phyloP scores from a whole-genome alignment of 2,888 invertebrate genomes.

The Chesias legatella region DNA sequence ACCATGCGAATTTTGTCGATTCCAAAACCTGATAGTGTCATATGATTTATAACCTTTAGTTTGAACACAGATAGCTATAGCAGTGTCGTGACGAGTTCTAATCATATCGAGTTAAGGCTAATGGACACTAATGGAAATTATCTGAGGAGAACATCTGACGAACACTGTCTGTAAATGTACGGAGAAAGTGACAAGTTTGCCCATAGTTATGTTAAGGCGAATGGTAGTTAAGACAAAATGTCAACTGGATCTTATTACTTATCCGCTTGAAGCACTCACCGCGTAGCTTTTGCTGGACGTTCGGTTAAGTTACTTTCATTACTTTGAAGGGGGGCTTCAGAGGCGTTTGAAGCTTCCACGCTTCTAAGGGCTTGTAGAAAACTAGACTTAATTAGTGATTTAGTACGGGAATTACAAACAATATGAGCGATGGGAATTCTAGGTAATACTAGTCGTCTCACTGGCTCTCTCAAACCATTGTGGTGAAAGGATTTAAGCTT shows the following conservation, averaged over 20 bases:
- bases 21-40: slow-evolving; percentile 44
- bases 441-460: too few species aligned
- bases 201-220: slow-evolving; percentile 49
- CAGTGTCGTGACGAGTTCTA: slow-evolving; percentile 67
- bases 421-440: too few species aligned
- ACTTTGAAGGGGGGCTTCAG: too few species aligned
- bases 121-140: slow-evolving; percentile 77
- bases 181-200: slow-evolving; percentile 69
- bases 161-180: slow-evolving; percentile 50
- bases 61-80: slow-evolving; percentile 32
- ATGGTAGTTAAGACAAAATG: slow-evolving; percentile 14
- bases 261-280: too few species aligned
- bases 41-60: slow-evolving; percentile 55
- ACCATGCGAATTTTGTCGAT: slow-evolving; percentile 42
- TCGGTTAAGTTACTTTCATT: too few species aligned
- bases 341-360: too few species aligned
- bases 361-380: too few species aligned
- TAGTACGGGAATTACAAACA: too few species aligned
- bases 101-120: slow-evolving; percentile 76
- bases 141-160: slow-evolving; percentile 68
- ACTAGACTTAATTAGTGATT: too few species aligned
- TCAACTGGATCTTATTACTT: neutral
- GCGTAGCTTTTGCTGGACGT: too few species aligned
- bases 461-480: too few species aligned
- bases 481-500: too few species aligned